phyloP scores from a whole-genome alignment of 2,888 invertebrate species.

The Pseudolycoriella hygida region DNA sequence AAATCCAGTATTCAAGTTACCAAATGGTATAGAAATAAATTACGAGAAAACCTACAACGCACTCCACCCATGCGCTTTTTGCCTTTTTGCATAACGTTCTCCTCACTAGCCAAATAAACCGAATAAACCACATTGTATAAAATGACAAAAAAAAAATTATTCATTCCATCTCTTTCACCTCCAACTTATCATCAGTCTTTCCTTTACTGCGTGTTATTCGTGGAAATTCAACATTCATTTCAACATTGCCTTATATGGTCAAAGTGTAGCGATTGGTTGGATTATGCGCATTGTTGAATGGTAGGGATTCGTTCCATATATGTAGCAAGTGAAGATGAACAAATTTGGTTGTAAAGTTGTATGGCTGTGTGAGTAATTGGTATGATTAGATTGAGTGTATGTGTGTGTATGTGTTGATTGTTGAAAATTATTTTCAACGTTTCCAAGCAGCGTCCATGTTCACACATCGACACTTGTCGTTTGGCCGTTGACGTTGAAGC shows the following conservation, averaged over 20 bases:
- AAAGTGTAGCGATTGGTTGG: constrained; percentile 5
- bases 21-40: too few species aligned
- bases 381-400: too few species aligned
- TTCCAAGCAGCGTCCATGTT: not conserved
- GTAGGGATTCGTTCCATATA: not conserved
- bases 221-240: constrained; percentile 6
- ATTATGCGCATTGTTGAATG: constrained; percentile 2
- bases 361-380: too few species aligned
- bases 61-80: not conserved
- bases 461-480: constrained; percentile 3
- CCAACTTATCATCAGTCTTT: not conserved
- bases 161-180: not conserved
- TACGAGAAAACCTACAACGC: too few species aligned
- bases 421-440: too few species aligned
- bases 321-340: not conserved
- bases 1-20: too few species aligned
- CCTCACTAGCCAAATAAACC: too few species aligned
- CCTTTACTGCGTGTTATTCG: not conserved
- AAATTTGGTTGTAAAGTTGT: not conserved
- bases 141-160: not conserved
- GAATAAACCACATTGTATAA: too few species aligned
- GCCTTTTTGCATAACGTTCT: not conserved
- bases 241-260: constrained; percentile 6
- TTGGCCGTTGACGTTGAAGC: constrained; percentile 4
- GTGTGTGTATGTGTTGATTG: too few species aligned